Base-by-base conservation (phyloP, 2,888 invertebrate species). In the Drosophila macrospina region DNA sequence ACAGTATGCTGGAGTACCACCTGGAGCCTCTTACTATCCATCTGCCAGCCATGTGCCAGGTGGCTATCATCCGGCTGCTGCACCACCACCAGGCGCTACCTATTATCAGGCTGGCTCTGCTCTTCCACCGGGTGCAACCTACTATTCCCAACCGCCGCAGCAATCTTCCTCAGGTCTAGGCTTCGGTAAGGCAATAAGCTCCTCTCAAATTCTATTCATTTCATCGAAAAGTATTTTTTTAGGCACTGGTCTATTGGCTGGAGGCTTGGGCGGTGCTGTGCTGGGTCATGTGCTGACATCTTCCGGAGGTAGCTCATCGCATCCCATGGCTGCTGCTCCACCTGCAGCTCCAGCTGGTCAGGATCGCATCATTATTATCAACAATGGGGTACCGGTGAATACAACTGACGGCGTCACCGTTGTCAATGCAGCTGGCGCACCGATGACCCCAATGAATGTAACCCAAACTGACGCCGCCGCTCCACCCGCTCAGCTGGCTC, bases 221-320 rank as follows among this genome's bases (percentile, higher is more conserved):
- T 42, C 28, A 44, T 30, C n/a, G 6, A 36, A 8, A 7, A 3
- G 15, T 30, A 24, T 24, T 44, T 5, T 28, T 32, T 3, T 13
- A 92, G 92, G 92, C 51, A 89, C 91, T 59, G 92, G 92, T 42
- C 74, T 91, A 34, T 63, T 90, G 34, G 91, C 90, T 51, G 92
- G 92, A 41, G 91, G 90, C n/a, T 20, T 91, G 50, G 92, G 91
- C 20, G 92, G 92, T 7, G 91, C 91, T 6, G 51, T 92, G 47
- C 63, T 91, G 32, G 92, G 91, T 4, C 91, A 91, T 66, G 91
- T 80, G 0, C 71, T 92, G 26, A 91, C 92, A 20, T 91, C 92
- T 6, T 86, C 90, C 10, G 80, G 88, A 24, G 79, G 80, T 34
- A 80, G 82, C 16, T 88, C 84, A 0, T 84, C 88, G 39, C 84